Base-by-base conservation (phyloP, 2,113 vertebrate genomes). In the Syrmaticus mikado region DNA sequence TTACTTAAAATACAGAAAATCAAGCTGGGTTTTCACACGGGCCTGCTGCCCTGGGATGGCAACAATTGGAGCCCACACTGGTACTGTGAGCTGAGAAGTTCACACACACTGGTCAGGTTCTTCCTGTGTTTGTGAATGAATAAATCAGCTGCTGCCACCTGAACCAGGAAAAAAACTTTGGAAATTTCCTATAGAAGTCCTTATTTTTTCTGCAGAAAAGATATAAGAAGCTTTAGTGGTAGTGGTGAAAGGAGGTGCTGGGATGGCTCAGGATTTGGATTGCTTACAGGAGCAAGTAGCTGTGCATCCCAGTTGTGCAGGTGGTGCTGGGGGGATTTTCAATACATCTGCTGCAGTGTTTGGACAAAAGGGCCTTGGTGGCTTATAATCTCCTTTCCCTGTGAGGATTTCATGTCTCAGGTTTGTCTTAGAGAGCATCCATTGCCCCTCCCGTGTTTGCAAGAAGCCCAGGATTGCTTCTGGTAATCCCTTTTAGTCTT, bases 51-150 rank as follows among this genome's bases (percentile, higher is more conserved):
- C n/a, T 3, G 57, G 76, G 74, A n/a, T 57, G n/a, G 65, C 28
- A 8, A 22, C 2, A 0, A 0, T 1, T 21, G 21, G 34, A 77
- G 57, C 32, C 64, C 60, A 5, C 21, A 3, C 50, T 11, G 4
- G 21, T 8, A 1, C 45, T 1, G 32, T 3, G 40, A 80, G 64
- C 30, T 11, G 61, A 36, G 50, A 24, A 28, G 34, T 55, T 58
- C 8, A 2, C 34, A 13, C 0, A 3, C 34, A 70, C 2, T 25
- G 30, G 12, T 38, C 57, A 8, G 32, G 52, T 15, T 20, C 48
- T 74, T 7, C 2, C 8, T 9, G 8, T 53, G 27, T n/a, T 11
- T 32, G 57, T 13, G 83, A 20, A 53, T 10, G 13, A 74, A n/a
- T 10, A 65, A 27, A 61, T 24, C 4, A 27, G 60, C 60, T 21